A percentile compares a stretch with the other conserved stretches of the same genome.
Conservation (phyloP, 2,113 vertebrate genomes). For the Ailuropoda melanoleuca region DNA sequence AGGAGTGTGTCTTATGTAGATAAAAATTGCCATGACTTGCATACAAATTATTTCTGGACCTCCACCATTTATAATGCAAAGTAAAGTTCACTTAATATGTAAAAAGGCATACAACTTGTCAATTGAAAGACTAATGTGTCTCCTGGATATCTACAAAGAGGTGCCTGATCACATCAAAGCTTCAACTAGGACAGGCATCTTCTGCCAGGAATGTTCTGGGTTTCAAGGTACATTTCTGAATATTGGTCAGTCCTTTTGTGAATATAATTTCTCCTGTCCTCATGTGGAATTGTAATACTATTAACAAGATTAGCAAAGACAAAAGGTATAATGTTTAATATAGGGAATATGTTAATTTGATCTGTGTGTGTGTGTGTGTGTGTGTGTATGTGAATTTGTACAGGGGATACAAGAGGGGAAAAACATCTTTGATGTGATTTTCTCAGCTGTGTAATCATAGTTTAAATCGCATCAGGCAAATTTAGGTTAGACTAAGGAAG, state of each 20-base stretch:
- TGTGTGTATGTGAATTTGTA: neutral
- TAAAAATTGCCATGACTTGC: slow-evolving; percentile 68
- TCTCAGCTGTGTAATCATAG: neutral
- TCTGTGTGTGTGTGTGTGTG: neutral
- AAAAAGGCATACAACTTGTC: slow-evolving; percentile 53
- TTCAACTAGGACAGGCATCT: neutral
- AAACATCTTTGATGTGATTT: neutral
- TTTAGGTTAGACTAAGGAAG: neutral
- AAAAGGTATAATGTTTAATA: neutral
- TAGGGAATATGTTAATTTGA: neutral
- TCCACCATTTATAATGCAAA: slow-evolving; percentile 51
- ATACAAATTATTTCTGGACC: slow-evolving; percentile 68
- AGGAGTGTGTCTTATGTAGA: slow-evolving; percentile 67
- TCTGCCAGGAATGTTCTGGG: neutral
- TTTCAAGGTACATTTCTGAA: neutral
- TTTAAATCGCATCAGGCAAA: neutral
- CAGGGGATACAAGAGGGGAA: neutral
- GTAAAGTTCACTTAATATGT: slow-evolving; percentile 61
- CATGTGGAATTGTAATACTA: neutral
- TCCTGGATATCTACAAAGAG: neutral
- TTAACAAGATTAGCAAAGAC: neutral
- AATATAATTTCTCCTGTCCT: neutral
- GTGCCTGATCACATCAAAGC: neutral
- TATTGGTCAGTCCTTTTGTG: neutral
- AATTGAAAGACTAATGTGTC: slow-evolving; percentile 55